Evolutionary conservation across 2,888 invertebrate species (phyloP), one percentile per base, ranked within the genome.

Genomic region (Philhelius pedissequus): DNA sequence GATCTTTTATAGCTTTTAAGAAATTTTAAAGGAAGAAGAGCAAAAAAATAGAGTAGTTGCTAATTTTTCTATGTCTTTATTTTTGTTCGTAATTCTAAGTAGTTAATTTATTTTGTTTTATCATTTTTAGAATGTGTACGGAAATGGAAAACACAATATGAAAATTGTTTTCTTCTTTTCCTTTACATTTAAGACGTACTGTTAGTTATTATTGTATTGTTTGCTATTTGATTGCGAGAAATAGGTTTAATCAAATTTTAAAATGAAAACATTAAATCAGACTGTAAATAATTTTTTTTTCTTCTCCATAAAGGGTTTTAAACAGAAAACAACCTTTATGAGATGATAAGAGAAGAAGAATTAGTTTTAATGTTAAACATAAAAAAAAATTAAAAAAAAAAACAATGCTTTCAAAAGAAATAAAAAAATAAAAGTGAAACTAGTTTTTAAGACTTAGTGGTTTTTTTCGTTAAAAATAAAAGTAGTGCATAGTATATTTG

Each of bases 101-200:
- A 86, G 86, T 86, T 86, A 86, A 86, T 86, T 86, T 86, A 86
- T 86, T 86, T 78, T 82, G 69, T 86, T 80, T 56, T 75, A 80
- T 71, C 62, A 71, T 84, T 79, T 76, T 76, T 74, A 54, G 70
- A 52, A 62, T 62, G 62, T 62, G 27, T 66, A 18, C 58, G 40
- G 50, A 79, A 79, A 66, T 30, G 64, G 38, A 78, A 66, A 70
- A 43, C 60, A 74, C 48, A 45, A 38, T 50, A 54, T 30, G 56
- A 56, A 52, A 54, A 52, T 74, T 40, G 66, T 66, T 75, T 83
- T 40, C 30, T 32, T 56, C 27, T 32, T 64, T 74, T 74, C n/a
- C 60, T 40, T 62, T 62, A 38, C 5, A 60, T 68, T 56, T 64
- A 83, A 73, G 70, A 76, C 30, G 56, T 74, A 69, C 54, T 74